phyloP scores from a whole-genome alignment of 2,888 invertebrate genomes.

The Protophormia terraenovae region DNA sequence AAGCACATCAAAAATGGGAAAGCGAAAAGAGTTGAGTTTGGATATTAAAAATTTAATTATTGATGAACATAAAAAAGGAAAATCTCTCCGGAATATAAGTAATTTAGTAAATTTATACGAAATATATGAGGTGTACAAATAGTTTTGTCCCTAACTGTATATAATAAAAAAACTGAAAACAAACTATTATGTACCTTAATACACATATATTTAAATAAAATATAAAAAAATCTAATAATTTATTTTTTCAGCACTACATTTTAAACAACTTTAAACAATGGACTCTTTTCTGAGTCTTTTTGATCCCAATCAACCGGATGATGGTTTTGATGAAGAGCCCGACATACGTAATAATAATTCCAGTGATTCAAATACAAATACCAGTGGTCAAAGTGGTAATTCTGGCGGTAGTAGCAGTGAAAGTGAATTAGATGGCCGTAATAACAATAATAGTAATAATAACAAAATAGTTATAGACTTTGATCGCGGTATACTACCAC shows the following conservation, averaged over 20 bases:
- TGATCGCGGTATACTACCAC: constrained; percentile 88
- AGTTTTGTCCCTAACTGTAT: too few species aligned
- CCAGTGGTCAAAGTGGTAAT: constrained; percentile 55
- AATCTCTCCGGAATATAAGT: too few species aligned
- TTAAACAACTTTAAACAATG: constrained; percentile 82
- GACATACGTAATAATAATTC: constrained; percentile 74
- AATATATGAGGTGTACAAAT: too few species aligned
- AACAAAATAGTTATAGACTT: constrained; percentile 82
- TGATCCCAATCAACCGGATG: constrained; percentile 84
- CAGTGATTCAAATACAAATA: constrained; percentile 60
- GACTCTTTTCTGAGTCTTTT: constrained; percentile 92
- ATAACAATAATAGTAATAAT: constrained; percentile 70
- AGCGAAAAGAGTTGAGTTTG: too few species aligned
- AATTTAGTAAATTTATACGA: too few species aligned
- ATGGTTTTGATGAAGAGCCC: constrained; percentile 78
- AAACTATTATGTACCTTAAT: too few species aligned
- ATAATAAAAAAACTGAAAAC: too few species aligned
- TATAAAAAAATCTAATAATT: too few species aligned
- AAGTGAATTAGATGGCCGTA: constrained; percentile 69
- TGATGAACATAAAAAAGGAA: too few species aligned
- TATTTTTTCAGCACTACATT: not conserved
- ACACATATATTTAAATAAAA: too few species aligned
- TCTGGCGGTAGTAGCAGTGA: constrained; percentile 72
- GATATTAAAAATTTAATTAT: too few species aligned
- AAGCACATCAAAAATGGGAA: too few species aligned